Evolutionary conservation across 2,113 vertebrate genomes (phyloP).

Genomic region (Sorex araneus): DNA sequence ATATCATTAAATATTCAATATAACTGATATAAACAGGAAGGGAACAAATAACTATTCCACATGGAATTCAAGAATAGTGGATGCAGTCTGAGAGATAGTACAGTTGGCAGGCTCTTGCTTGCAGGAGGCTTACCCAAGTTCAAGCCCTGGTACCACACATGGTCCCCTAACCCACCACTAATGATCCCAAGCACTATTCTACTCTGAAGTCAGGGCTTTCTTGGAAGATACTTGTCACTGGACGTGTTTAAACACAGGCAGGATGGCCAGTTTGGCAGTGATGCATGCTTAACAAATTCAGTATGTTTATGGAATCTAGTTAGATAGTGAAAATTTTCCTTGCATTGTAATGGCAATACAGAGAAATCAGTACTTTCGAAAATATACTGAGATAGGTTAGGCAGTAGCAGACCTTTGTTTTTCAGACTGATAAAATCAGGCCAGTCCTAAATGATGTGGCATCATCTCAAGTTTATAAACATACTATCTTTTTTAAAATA

Average conservation of each 20-base stretch:
- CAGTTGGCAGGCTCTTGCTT: no score
- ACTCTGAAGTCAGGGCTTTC: not conserved
- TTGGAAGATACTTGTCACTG: not conserved
- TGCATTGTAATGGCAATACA: not conserved
- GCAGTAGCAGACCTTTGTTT: not conserved
- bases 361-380: not conserved
- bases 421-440: not conserved
- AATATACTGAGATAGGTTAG: constrained; percentile 7
- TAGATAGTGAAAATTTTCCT: not conserved
- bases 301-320: not conserved
- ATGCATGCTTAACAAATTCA: not conserved
- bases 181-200: no score
- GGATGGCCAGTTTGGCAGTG: not conserved
- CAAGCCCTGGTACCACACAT: no score
- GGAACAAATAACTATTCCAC: not conserved
- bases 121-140: no score
- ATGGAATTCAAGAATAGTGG: not conserved
- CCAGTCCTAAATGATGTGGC: not conserved
- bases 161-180: no score
- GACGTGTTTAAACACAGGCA: not conserved
- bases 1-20: constrained; percentile 31
- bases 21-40: not conserved
- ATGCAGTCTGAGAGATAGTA: not conserved
- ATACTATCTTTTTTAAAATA: not conserved
- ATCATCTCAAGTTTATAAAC: not conserved